phyloP scores from a whole-genome alignment of 2,113 vertebrate species.

The cattle (Bos taurus) region DNA sequence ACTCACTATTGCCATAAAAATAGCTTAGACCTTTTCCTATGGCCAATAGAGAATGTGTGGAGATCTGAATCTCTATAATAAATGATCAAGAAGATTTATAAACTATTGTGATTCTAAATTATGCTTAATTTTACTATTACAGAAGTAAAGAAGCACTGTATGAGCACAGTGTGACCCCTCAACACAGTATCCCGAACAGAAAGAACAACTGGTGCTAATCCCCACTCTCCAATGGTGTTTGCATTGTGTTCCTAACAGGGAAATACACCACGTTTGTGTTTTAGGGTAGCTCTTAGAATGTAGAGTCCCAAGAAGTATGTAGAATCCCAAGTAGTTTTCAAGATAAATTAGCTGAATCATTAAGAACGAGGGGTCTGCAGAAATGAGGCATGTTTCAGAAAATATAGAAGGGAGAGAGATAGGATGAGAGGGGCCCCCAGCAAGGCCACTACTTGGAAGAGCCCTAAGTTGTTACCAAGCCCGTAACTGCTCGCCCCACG shows the following conservation, averaged over 20 bases:
- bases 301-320: neutral
- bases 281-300: neutral
- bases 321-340: neutral
- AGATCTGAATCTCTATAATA: neutral
- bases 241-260: neutral
- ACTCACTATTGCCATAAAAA: neutral
- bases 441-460: neutral
- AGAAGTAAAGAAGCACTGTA: neutral
- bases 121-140: neutral
- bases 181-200: neutral
- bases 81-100: neutral
- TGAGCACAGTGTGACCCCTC: neutral
- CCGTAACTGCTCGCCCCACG: fast-evolving
- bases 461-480: neutral
- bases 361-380: neutral
- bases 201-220: neutral
- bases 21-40: neutral
- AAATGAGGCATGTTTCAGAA: neutral
- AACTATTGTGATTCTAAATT: neutral
- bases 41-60: neutral
- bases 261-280: neutral
- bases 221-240: fast-evolving
- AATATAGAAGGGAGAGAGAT: neutral
- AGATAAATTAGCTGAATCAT: neutral
- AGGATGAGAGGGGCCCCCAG: neutral